A percentile compares a stretch with the other conserved stretches of the same genome.
phyloP scores from a whole-genome alignment of 2,797 vertebrate species.

The Carduelis carduelis region DNA sequence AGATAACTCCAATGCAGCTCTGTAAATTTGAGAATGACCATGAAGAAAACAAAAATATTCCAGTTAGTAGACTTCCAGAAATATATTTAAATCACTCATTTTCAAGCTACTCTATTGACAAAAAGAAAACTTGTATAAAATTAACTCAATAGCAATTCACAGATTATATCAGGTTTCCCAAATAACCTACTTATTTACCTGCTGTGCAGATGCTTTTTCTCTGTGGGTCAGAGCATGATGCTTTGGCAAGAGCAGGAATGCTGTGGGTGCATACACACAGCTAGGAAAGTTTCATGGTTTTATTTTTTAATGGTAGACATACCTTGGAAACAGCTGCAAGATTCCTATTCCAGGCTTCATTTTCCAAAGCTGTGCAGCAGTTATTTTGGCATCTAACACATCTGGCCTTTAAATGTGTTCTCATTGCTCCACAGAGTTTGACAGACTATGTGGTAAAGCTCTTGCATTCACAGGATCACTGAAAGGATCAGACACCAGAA shows the following conservation, averaged over 20 bases:
- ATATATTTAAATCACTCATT: neutral
- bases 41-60: neutral
- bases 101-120: neutral
- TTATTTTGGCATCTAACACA: neutral
- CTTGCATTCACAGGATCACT: neutral
- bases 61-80: neutral
- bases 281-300: neutral
- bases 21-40: neutral
- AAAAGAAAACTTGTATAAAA: neutral
- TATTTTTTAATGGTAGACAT: neutral
- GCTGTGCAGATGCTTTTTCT: neutral
- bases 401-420: neutral
- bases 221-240: neutral
- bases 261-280: rapidly evolving
- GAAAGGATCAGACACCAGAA: neutral
- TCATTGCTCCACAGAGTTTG: neutral
- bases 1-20: neutral
- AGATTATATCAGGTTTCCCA: neutral
- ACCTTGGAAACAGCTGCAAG: neutral
- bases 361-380: neutral
- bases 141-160: neutral
- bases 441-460: neutral
- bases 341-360: neutral
- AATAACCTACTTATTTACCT: neutral
- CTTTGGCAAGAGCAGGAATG: neutral